Conservation (phyloP, 2,797 vertebrate species). For the Amblyraja radiata region DNA sequence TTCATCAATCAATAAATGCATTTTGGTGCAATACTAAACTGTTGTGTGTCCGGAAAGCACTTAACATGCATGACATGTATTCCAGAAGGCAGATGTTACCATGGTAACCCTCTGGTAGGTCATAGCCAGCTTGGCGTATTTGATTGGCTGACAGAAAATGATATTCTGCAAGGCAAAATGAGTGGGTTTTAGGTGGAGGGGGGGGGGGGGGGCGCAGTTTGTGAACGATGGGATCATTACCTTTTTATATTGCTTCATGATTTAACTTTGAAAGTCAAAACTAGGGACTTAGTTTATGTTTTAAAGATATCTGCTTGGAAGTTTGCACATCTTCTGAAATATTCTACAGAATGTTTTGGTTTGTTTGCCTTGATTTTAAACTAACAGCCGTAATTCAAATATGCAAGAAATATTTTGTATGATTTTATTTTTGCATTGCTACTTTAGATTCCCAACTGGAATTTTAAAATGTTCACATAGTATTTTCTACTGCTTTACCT, state of each 20-base stretch:
- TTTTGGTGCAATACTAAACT: slow-evolving; percentile 30
- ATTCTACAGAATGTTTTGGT: neutral
- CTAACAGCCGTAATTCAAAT: neutral
- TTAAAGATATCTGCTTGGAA: neutral
- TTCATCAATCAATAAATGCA: neutral
- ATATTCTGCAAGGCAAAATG: slow-evolving; percentile 66
- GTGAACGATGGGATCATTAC: neutral
- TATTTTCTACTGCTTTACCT: neutral
- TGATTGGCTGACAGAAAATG: slow-evolving; percentile 84
- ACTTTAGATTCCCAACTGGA: neutral
- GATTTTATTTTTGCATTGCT: neutral
- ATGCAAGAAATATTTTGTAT: too few species aligned
- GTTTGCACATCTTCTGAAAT: neutral
- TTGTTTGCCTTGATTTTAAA: neutral
- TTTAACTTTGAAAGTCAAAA: neutral
- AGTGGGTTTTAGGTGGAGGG: slow-evolving; percentile 41
- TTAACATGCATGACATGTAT: slow-evolving; percentile 98
- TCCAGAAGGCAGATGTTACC: slow-evolving; percentile 78
- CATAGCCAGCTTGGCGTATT: slow-evolving; percentile 80
- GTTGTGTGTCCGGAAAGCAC: slow-evolving; percentile 60
- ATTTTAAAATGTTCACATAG: neutral
- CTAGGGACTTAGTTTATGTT: neutral
- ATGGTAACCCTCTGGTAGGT: slow-evolving; percentile 81
- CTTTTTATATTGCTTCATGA: neutral
- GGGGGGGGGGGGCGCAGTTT: neutral